Evolutionary conservation across 92 coral and sea anemone species (phyloP).

Genomic region (Meandrina meandrites): DNA sequence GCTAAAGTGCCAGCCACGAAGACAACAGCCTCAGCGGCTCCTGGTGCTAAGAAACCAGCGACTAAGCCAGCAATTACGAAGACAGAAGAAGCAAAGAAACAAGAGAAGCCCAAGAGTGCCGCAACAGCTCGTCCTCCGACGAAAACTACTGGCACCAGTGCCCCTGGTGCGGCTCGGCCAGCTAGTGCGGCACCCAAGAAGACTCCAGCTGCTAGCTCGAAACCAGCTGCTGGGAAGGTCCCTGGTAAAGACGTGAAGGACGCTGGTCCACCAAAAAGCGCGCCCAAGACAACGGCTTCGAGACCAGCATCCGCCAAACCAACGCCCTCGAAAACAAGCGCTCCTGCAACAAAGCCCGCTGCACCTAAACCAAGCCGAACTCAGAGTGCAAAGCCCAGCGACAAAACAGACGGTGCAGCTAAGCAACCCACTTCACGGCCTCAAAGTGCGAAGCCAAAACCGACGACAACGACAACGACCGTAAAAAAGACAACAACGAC

Average conservation of each 20-base stretch:
- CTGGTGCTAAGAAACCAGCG: constrained; percentile 18
- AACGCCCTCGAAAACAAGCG: constrained; percentile 28
- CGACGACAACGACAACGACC: constrained; percentile 69
- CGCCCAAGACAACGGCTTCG: constrained; percentile 24
- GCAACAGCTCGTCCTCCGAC: constrained; percentile 21
- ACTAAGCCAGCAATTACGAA: constrained; percentile 7
- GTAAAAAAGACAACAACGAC: constrained; percentile 64
- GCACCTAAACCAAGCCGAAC: constrained; percentile 42
- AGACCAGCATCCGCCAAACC: constrained; percentile 35
- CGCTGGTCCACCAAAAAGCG: constrained; percentile 18
- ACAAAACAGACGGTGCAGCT: constrained; percentile 28
- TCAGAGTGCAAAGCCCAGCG: constrained; percentile 47
- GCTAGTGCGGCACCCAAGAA: constrained; percentile 26
- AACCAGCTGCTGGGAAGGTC: background rate
- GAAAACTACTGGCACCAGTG: constrained; percentile 10
- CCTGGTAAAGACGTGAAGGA: constrained; percentile 23
- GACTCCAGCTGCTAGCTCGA: constrained; percentile 5
- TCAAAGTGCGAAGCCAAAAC: constrained; percentile 55
- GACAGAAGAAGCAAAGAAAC: constrained; percentile 14
- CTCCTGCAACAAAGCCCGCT: constrained; percentile 24
- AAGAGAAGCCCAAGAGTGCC: constrained; percentile 32
- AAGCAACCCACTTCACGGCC: constrained; percentile 36
- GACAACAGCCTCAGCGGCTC: background rate
- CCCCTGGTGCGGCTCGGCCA: constrained; percentile 24
- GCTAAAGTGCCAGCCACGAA: constrained; percentile 22